Percentiles rank a stretch among this genome's conserved stretches.
phyloP scores from a whole-genome alignment of 2,888 invertebrate genomes.

The Bellardia bayeri region DNA sequence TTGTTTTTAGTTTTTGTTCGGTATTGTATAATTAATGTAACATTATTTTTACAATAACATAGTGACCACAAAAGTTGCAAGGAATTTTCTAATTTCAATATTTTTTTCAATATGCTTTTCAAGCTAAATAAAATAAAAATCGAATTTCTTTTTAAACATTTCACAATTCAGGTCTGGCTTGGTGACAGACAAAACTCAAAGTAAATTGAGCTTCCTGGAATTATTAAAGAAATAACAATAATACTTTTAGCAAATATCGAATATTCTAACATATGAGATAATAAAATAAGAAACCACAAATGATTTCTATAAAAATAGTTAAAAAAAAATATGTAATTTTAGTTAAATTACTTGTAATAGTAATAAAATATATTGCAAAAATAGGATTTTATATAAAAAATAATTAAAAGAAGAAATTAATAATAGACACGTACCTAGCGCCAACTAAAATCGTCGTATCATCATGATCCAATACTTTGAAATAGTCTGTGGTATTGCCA shows the following conservation, averaged over 20 bases:
- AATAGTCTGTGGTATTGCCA: slow-evolving; percentile 93
- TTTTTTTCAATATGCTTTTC: neutral
- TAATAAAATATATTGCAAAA: neutral
- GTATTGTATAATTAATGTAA: too few relatives aligned
- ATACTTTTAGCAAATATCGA: neutral
- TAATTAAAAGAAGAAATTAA: slow-evolving; percentile 17
- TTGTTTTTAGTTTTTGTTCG: too few relatives aligned
- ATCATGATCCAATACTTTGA: slow-evolving; percentile 94
- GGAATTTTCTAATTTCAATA: neutral
- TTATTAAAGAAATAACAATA: neutral
- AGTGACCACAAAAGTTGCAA: neutral
- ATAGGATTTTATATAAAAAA: neutral
- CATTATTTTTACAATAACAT: too few relatives aligned
- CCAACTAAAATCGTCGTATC: slow-evolving; percentile 94
- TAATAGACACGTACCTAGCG: slow-evolving; percentile 89
- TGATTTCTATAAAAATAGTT: too few relatives aligned
- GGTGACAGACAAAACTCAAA: neutral
- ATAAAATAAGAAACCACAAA: neutral
- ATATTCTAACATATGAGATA: neutral
- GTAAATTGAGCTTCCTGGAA: slow-evolving; percentile 3
- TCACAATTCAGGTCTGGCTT: neutral
- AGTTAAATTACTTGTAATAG: neutral
- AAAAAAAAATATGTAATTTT: slow-evolving; percentile 14
- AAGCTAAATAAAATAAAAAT: neutral
- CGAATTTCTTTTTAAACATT: slow-evolving; percentile 21